Base-by-base conservation (phyloP, 2,888 invertebrate genomes). In the Philereme vetulata region DNA sequence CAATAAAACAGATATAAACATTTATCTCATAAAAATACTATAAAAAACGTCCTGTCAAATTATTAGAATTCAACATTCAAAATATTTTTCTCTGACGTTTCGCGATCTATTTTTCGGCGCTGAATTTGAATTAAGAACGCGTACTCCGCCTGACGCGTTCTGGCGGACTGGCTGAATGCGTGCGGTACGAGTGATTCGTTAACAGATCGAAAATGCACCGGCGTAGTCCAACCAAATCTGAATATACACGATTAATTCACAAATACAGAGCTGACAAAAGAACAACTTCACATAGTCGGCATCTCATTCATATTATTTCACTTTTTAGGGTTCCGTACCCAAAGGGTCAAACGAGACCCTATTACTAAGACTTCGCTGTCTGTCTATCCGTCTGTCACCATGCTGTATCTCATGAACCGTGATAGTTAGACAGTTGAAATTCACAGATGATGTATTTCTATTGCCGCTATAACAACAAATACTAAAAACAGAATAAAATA, bases 211-310 rank as follows among this genome's bases (percentile, higher is more conserved):
- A 84, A 55, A 82, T 82, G 84, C 80, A 84, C 88, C 81, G 82
- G 86, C 80, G 80, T 85, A 80, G 88, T 74, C 88, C 89, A 80
- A 84, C 88, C 78, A 69, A 86, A 81, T 86, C 78, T 67, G 74
- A 85, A 79, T 78, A 76, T 76, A 78, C 78, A 76, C 74, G 71
- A 77, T 75, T 77, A 81, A 77, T 77, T 73, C 50, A 77, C 68
- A 63, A 60, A 77, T 68, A 71, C 62, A 65, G 62, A 68, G 67
- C 62, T 57, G 64, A 65, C 67, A 62, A 70, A 66, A 62, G 67
- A 70, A 72, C 82, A 55, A 80, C 76, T 77, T 66, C 56, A 76
- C 65, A 65, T 68, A 71, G 85, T 71, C 78, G 86, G 77, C 65
- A n/a, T n/a, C n/a, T n/a, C n/a, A n/a, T 86, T 65, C 67, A 61